Percentiles rank a stretch among this genome's conserved stretches.
phyloP scores from a whole-genome alignment of 2,797 vertebrate genomes.

The Melanotaenia parkinsoni region DNA sequence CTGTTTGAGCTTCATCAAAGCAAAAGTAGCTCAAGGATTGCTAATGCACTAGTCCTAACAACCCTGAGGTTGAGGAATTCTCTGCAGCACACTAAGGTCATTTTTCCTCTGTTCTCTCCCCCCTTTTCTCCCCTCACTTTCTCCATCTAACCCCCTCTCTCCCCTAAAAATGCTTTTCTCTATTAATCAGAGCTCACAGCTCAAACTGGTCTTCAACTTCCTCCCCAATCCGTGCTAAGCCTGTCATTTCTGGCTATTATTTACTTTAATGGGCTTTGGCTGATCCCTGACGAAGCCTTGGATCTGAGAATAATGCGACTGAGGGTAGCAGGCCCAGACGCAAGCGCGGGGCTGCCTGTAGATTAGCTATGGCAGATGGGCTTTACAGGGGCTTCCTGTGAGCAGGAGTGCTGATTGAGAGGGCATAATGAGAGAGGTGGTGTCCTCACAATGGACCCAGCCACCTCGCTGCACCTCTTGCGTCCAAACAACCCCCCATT shows the following conservation, averaged over 20 bases:
- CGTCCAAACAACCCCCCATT: conserved; percentile 96
- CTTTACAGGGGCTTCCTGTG: conserved; percentile 99
- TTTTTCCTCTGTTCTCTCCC: conserved; percentile 80
- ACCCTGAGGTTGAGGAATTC: conserved; percentile 97
- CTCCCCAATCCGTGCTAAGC: conserved; percentile 99
- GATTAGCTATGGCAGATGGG: conserved; percentile 99
- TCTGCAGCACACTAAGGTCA: conserved; percentile 96
- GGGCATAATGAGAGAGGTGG: conserved; percentile 99
- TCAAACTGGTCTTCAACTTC: conserved; percentile 99
- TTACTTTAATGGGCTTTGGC: conserved; percentile 99
- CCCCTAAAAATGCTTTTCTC: conserved; percentile 97
- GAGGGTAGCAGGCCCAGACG: conserved; percentile 95
- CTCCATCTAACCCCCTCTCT: conserved; percentile 89
- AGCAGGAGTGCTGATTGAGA: conserved; percentile 99
- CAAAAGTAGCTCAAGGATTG: conserved; percentile 95
- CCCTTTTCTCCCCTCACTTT: conserved; percentile 54
- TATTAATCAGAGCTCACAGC: conserved; percentile 99
- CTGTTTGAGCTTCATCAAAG: conserved; percentile 94
- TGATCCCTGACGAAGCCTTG: conserved; percentile 99
- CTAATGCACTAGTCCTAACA: conserved; percentile 94
- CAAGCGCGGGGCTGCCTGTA: conserved; percentile 97
- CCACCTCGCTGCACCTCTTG: conserved; percentile 98
- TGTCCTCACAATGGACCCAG: conserved; percentile 97
- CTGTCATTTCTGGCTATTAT: conserved; percentile 99
- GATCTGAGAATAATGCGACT: conserved; percentile 99